Percentiles rank a stretch among this genome's conserved stretches.
phyloP scores from a whole-genome alignment of 2,888 invertebrate species.

The Pomacea canaliculata region DNA sequence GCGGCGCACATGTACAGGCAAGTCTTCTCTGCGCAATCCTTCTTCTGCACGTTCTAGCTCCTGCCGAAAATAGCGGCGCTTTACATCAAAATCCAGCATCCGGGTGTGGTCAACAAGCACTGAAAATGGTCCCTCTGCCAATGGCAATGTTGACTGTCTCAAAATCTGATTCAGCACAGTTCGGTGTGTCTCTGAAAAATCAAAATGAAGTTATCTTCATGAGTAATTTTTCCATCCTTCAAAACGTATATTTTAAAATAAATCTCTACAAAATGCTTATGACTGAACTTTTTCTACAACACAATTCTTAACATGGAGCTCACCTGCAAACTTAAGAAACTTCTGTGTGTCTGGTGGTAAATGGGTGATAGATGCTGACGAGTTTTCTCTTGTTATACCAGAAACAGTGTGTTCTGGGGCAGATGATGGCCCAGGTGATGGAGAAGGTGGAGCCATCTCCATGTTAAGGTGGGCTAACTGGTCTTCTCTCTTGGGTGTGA shows the following conservation, averaged over 20 bases:
- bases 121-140: slow-evolving; percentile 88
- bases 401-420: slow-evolving; percentile 31
- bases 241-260: no score
- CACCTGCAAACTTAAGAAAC: slow-evolving; percentile 84
- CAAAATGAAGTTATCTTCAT: neutral
- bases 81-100: slow-evolving; percentile 90
- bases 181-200: slow-evolving; percentile 82
- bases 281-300: no score
- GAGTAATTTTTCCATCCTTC: neutral
- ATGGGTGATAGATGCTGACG: slow-evolving; percentile 48
- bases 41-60: slow-evolving; percentile 87
- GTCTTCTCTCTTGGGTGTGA: slow-evolving; percentile 66
- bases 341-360: slow-evolving; percentile 79
- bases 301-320: neutral
- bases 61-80: slow-evolving; percentile 87
- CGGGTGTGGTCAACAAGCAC: slow-evolving; percentile 89
- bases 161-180: slow-evolving; percentile 90
- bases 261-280: no score
- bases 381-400: slow-evolving; percentile 55
- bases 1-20: slow-evolving; percentile 87
- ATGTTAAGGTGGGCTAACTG: slow-evolving; percentile 71
- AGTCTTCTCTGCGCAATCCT: slow-evolving; percentile 76
- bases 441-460: slow-evolving; percentile 64
- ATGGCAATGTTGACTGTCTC: slow-evolving; percentile 79
- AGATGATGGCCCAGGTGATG: slow-evolving; percentile 46